Conservation (phyloP, 2,888 invertebrate genomes). For the Elysia crispata region DNA sequence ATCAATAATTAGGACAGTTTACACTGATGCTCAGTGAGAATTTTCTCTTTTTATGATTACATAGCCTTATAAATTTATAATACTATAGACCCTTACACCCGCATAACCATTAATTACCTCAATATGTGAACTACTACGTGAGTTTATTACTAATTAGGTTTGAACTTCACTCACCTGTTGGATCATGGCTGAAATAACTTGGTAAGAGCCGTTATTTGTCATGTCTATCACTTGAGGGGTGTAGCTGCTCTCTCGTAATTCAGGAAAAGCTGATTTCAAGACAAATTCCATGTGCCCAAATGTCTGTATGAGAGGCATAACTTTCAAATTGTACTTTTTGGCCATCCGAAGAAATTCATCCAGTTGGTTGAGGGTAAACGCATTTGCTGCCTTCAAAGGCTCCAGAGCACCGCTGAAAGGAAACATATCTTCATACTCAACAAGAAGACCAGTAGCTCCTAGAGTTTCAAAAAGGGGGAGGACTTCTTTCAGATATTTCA, state of each 20-base stretch:
- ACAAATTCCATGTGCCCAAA: conserved; percentile 90
- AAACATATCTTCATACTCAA: conserved; percentile 93
- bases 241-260: conserved; percentile 82
- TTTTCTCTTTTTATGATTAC: no score
- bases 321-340: conserved; percentile 81
- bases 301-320: conserved; percentile 89
- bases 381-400: conserved; percentile 80
- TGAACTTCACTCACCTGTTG: conserved; percentile 81
- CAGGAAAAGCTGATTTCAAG: conserved; percentile 84
- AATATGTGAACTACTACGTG: neutral
- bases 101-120: neutral
- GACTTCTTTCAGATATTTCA: conserved; percentile 78
- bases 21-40: no score
- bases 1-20: no score
- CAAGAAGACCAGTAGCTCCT: conserved; percentile 85
- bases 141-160: neutral
- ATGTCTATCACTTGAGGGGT: conserved; percentile 75
- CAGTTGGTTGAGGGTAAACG: conserved; percentile 60
- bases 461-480: conserved; percentile 70
- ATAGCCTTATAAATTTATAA: neutral
- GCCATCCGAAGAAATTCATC: conserved; percentile 83
- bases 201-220: conserved; percentile 77
- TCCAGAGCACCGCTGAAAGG: conserved; percentile 83
- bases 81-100: neutral
- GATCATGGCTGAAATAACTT: conserved; percentile 81